Evolutionary conservation across 1,140 invertebrate species (phyloP).

Genomic region (Drosophila mayri): DNA sequence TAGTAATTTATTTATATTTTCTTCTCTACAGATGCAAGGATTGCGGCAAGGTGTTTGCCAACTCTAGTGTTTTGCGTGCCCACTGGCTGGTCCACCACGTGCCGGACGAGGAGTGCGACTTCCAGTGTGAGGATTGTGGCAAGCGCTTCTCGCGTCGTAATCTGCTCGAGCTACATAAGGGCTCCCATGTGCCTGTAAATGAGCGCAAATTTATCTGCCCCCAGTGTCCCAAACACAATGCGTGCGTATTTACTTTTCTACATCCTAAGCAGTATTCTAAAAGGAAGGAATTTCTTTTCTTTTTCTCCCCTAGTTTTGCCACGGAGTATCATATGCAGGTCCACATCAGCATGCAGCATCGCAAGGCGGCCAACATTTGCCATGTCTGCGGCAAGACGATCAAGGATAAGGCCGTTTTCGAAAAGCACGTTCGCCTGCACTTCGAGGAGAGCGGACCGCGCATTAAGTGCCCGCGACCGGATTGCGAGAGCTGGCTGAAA

Average conservation of each 20-base stretch:
- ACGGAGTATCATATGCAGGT: conserved; percentile 77
- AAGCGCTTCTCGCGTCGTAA: conserved; percentile 74
- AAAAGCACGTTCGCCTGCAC: conserved; percentile 79
- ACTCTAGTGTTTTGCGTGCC: conserved; percentile 67
- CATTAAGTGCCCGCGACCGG: conserved; percentile 73
- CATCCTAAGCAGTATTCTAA: neutral
- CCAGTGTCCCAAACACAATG: conserved; percentile 74
- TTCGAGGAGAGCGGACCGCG: conserved; percentile 78
- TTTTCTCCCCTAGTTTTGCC: conserved; percentile 56
- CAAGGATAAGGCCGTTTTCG: conserved; percentile 77
- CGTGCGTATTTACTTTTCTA: conserved; percentile 25
- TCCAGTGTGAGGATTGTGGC: conserved; percentile 75
- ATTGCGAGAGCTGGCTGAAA: conserved; percentile 82
- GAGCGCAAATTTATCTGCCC: conserved; percentile 73
- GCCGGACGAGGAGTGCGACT: conserved; percentile 72
- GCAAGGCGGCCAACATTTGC: conserved; percentile 72
- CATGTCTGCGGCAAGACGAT: conserved; percentile 82
- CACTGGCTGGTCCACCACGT: conserved; percentile 76
- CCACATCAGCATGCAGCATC: conserved; percentile 75
- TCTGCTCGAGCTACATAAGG: conserved; percentile 74
- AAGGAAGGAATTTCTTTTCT: neutral
- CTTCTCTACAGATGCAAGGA: conserved; percentile 63
- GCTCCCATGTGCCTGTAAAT: conserved; percentile 73
- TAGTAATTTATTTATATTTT: neutral
- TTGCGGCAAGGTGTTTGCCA: conserved; percentile 77